Evolutionary conservation across 2,113 vertebrate genomes (phyloP).

Genomic region (Stigmatopora nigra): DNA sequence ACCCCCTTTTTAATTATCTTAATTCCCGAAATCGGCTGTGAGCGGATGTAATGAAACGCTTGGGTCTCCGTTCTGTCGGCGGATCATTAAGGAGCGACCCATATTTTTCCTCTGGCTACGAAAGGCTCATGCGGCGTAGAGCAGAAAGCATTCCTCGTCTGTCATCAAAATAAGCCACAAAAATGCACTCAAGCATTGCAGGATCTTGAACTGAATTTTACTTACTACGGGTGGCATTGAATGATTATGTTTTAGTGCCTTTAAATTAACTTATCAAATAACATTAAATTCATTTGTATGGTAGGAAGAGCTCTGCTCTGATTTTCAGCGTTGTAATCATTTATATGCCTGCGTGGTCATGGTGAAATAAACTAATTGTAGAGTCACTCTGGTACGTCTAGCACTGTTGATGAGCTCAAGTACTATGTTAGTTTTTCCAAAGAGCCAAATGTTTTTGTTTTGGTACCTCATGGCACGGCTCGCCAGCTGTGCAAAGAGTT

Average conservation of each 20-base stretch:
- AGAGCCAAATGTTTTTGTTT: not conserved
- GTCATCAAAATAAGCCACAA: conserved; percentile 48
- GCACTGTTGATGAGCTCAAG: not conserved
- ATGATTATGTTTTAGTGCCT: too few species aligned
- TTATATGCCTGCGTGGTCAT: too few species aligned
- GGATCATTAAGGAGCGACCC: conserved; percentile 44
- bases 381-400: too few species aligned
- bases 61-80: conserved; percentile 31
- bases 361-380: too few species aligned
- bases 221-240: too few species aligned
- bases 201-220: conserved; percentile 31
- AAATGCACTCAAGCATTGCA: conserved; percentile 23
- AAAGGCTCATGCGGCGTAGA: conserved; percentile 43
- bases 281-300: too few species aligned
- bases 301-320: too few species aligned
- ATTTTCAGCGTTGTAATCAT: too few species aligned
- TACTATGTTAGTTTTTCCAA: conserved; percentile 19
- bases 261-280: too few species aligned
- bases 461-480: not conserved
- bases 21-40: conserved; percentile 58
- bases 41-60: conserved; percentile 42
- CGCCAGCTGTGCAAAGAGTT: conserved; percentile 7
- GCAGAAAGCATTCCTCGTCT: conserved; percentile 39
- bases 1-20: conserved; percentile 53
- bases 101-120: conserved; percentile 19